Base-by-base conservation (phyloP, 1,140 invertebrate species). In the Magallana angulata region DNA sequence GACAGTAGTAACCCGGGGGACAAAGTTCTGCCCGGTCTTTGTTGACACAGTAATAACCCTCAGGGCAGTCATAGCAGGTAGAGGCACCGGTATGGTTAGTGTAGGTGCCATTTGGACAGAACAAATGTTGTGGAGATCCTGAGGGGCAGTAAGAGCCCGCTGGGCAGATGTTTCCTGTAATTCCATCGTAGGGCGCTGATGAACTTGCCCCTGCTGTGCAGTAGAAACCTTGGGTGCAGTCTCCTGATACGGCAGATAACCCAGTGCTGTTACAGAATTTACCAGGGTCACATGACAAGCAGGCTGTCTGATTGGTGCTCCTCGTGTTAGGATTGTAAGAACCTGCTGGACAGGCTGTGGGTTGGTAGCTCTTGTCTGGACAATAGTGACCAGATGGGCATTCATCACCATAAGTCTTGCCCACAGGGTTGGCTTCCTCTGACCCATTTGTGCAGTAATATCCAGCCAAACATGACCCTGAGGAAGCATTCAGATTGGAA, bases 41-140 rank as follows among this genome's bases (percentile, higher is more conserved):
- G 88, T 92, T 92, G 8, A 90, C 90, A 87, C 94, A 94, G 89
- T 91, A 94, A 60, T 92, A 92, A 0, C 93, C 93, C 48, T 91
- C 93, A n/a, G 94, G 94, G 81, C 94, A 94, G 62, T 92, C 91
- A 56, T 94, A 93, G 86, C 94, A 94, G 6, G 48, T 60, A 3
- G 90, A 87, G 6, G 93, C 91, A 9, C 94, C 94, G 14, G 93
- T 92, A 89, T 93, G 92, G 85, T 94, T 94, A 11, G 91, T 93
- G 89, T 92, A 94, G 30, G 94, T 94, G 12, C 92, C 93, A 87
- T 94, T 94, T 12, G 92, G 90, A 90, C 94, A 94, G 90, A 86
- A 91, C 14, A 91, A 85, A 84, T 93, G 93, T 14, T 90, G 89
- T 12, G 90, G 80, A 11, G 93, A 94, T 2, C 92, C 92, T 18